Evolutionary conservation across 2,888 invertebrate genomes (phyloP), one percentile per base, ranked within the genome.

Genomic region (Stenodema calcarata): DNA sequence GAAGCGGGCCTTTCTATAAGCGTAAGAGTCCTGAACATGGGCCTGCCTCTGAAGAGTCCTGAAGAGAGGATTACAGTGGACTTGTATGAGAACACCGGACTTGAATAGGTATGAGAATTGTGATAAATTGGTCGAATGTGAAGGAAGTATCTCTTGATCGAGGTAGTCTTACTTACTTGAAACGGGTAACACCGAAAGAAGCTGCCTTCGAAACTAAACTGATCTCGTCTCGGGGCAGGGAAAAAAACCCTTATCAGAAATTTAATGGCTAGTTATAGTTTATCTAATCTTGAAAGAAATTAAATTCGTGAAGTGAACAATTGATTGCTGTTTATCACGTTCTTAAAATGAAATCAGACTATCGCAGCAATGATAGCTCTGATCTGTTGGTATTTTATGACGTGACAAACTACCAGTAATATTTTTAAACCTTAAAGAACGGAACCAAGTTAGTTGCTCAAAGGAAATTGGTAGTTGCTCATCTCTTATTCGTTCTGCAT

Each of bases 221-320:
- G 30, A 30, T 75, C 30, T 16, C 28, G 30, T 4, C 12, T 47
- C 47, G 69, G 23, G 1, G 12, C 28, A 14, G 18, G 0, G 75
- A 18, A 18, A 75, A 75, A n/a, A 75, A 2, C 16, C 12, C 35
- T 41, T 75, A 78, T 78, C 78, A 78, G 3, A 41, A 78, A 78
- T 78, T 78, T 78, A 78, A 44, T 41, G 42, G 42, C 9, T 23
- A n/a, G 41, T 78, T 42, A 69, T 69, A n/a, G 69, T 42, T 42
- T 44, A 78, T 78, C 78, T 78, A 78, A 78, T 78, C 78, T 78
- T 41, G 6, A 78, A 78, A 78, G 78, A 42, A 78, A 78, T 78
- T 78, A 78, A 78, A 78, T 78, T 78, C 42, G 23, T 18, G 42
- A 42, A 78, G 44, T n/a, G 23, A 78, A 78, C 78, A 78, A 78